Percentiles rank a stretch among this genome's conserved stretches.
Conservation (phyloP, 2,113 vertebrate species). For the Cygnus buccinator region DNA sequence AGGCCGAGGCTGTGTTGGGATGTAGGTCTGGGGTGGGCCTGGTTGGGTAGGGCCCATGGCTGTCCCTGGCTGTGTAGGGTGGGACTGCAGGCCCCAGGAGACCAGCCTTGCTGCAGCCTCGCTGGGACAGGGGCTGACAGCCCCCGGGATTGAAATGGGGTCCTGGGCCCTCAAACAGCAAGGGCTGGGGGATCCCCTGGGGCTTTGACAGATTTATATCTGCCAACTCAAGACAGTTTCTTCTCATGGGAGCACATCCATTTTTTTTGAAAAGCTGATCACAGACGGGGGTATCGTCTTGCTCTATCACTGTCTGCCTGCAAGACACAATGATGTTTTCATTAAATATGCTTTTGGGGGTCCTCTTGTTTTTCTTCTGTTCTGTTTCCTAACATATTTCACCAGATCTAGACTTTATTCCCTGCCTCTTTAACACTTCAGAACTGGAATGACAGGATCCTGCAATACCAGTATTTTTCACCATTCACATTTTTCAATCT, state of each 20-base stretch:
- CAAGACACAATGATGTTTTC: background rate
- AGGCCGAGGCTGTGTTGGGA: too few species aligned
- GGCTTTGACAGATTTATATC: rapidly evolving
- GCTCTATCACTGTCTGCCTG: background rate
- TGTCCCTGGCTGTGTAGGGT: too few species aligned
- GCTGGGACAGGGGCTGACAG: too few species aligned
- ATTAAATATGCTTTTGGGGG: background rate
- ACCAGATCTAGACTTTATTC: background rate
- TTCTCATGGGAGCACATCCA: background rate
- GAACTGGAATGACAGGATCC: background rate
- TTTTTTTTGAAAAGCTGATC: background rate
- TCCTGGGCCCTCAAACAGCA: background rate
- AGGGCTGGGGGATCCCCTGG: background rate
- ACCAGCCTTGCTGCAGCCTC: rapidly evolving
- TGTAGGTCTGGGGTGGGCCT: background rate
- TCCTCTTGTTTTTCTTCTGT: background rate
- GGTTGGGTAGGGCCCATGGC: too few species aligned
- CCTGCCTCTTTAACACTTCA: background rate
- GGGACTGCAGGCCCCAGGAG: background rate
- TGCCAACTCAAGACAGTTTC: background rate
- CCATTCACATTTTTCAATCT: background rate
- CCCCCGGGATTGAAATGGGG: background rate
- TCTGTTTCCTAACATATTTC: background rate
- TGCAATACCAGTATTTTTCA: background rate
- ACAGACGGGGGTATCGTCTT: background rate